Percentiles rank a stretch among this genome's conserved stretches.
Evolutionary conservation across 2,797 vertebrate species (phyloP).

Genomic region (Myoxocephalus aenaeus): DNA sequence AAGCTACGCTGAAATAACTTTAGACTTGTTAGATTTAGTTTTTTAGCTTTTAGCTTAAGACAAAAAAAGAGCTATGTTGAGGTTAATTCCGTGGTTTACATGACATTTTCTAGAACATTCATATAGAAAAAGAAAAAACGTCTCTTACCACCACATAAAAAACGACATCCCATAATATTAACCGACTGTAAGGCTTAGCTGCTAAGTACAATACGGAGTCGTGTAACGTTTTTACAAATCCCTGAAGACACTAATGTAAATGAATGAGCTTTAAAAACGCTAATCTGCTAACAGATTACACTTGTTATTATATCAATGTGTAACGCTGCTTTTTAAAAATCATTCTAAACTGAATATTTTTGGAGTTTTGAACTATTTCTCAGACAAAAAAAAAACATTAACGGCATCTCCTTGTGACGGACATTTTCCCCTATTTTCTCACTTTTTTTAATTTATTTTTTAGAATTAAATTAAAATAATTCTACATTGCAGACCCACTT

Average conservation of each 20-base stretch:
- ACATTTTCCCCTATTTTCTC: not conserved
- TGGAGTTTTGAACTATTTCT: not conserved
- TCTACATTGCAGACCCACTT: not conserved
- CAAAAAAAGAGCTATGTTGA: not conserved
- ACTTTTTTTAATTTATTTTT: not conserved
- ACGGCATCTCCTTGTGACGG: not conserved
- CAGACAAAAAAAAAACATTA: not conserved
- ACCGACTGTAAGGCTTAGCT: conserved; percentile 37
- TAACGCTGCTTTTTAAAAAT: not conserved
- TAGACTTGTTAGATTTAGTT: not conserved
- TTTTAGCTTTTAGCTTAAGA: not conserved
- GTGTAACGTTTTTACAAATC: conserved; percentile 34
- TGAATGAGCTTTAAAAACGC: conserved; percentile 15
- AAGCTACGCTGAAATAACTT: not conserved
- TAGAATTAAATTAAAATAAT: not conserved
- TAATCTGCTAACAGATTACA: not conserved
- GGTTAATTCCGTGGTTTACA: conserved; percentile 16
- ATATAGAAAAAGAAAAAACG: conserved; percentile 42
- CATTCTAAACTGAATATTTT: not conserved
- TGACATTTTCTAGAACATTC: conserved; percentile 35
- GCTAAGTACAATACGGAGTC: conserved; percentile 33
- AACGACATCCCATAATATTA: conserved; percentile 12
- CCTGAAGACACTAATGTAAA: conserved; percentile 53
- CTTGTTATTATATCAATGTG: not conserved
- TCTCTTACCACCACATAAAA: conserved; percentile 19